phyloP scores from a whole-genome alignment of 2,888 invertebrate species.

The Epinotia ramella region DNA sequence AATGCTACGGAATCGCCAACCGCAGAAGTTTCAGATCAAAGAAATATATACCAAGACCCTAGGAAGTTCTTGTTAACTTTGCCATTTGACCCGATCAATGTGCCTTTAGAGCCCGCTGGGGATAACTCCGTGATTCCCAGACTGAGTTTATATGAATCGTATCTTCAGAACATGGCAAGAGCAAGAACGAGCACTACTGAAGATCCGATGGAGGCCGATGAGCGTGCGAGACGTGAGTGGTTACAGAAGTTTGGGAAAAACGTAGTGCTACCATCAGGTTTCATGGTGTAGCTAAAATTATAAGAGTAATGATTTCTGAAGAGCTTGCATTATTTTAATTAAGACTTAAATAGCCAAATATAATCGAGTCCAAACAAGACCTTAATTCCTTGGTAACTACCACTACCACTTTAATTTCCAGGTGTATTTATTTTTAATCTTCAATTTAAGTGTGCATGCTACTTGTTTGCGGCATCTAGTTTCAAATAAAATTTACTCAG shows the following conservation, averaged over 20 bases:
- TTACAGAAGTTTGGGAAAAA: slow-evolving; percentile 60
- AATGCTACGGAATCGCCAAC: slow-evolving; percentile 55
- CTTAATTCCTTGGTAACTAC: neutral
- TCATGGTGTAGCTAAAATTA: slow-evolving; percentile 60
- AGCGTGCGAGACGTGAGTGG: slow-evolving; percentile 58
- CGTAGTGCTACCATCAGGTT: slow-evolving; percentile 55
- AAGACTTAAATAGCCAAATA: neutral
- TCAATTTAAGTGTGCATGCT: no score
- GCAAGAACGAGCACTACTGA: slow-evolving; percentile 64
- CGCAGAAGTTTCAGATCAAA: slow-evolving; percentile 46
- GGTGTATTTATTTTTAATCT: no score
- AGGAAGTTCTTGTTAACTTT: slow-evolving; percentile 69
- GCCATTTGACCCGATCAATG: slow-evolving; percentile 75
- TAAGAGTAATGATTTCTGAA: slow-evolving; percentile 51
- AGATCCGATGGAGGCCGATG: slow-evolving; percentile 51
- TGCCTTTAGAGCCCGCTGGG: slow-evolving; percentile 75
- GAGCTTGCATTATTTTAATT: neutral
- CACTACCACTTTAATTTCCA: neutral
- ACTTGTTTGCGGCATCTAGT: neutral
- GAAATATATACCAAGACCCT: slow-evolving; percentile 57
- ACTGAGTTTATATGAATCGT: slow-evolving; percentile 78
- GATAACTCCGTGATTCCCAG: slow-evolving; percentile 76
- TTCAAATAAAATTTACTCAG: neutral
- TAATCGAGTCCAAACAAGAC: neutral
- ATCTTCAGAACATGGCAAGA: slow-evolving; percentile 66